These are phyloP conservation scores for Amphipoea oculea DNA, from an alignment of 2,888 invertebrate genomes.

Conservation along the genomic window DNA sequence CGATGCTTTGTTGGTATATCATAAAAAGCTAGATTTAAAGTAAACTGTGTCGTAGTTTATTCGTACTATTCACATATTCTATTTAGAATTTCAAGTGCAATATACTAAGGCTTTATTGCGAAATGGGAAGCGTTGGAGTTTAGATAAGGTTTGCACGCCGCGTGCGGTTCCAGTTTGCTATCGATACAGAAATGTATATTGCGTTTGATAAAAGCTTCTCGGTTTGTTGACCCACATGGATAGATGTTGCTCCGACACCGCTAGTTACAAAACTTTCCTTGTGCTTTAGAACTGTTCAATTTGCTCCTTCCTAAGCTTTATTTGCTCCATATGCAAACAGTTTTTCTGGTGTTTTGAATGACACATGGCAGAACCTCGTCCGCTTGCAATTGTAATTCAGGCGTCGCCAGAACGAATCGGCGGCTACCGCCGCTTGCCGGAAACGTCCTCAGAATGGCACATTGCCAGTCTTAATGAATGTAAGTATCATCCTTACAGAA, in stretches of 20 bases:
- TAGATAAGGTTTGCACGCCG: conserved; percentile 78
- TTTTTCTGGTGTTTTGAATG: conserved; percentile 67
- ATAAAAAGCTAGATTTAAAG: conserved; percentile 16
- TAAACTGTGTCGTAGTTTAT: conserved; percentile 32
- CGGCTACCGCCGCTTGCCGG: conserved; percentile 81
- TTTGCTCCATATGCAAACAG: conserved; percentile 23
- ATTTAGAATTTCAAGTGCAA: conserved; percentile 40
- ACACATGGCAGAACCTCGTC: conserved; percentile 82
- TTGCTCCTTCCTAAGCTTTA: neutral
- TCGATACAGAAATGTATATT: conserved; percentile 76
- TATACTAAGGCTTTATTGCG: conserved; percentile 66
- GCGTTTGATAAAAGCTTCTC: conserved; percentile 78
- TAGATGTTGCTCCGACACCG: conserved; percentile 39
- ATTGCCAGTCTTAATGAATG: conserved; percentile 83
- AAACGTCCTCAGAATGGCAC: conserved; percentile 85
- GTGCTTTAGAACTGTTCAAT: conserved; percentile 20
- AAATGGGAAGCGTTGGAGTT: conserved; percentile 80
- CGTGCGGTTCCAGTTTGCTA: conserved; percentile 78
- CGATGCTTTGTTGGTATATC: conserved; percentile 22
- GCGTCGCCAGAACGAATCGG: conserved; percentile 84
- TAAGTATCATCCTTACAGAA: conserved; percentile 78
- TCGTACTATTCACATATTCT: conserved; percentile 21
- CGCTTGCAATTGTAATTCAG: conserved; percentile 84
- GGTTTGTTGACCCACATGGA: conserved; percentile 77
- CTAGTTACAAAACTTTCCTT: conserved; percentile 33